These are phyloP conservation scores for Phocoena sinus DNA, from an alignment of 2,113 vertebrate genomes.

Conservation along the genomic window DNA sequence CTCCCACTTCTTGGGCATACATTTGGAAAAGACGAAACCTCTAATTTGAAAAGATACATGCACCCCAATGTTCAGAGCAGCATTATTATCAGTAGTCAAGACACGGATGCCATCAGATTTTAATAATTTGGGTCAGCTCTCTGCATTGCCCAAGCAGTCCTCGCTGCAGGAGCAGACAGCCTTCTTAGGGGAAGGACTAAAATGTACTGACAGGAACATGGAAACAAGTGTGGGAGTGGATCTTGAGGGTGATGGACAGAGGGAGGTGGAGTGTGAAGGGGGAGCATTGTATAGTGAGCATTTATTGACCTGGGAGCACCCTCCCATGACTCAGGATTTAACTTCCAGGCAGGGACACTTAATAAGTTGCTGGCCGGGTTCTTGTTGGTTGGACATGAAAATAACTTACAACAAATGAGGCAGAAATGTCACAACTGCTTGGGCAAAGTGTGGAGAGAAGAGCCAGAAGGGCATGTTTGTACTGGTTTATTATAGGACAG, in stretches of 20 bases:
- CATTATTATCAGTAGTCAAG: neutral
- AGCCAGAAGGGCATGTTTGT: neutral
- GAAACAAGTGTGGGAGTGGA: neutral
- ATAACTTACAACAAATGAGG: neutral
- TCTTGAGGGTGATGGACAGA: neutral
- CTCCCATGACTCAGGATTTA: neutral
- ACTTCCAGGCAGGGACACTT: neutral
- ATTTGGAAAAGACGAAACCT: neutral
- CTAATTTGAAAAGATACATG: neutral
- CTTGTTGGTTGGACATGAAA: neutral
- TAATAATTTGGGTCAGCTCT: neutral
- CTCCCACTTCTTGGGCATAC: neutral
- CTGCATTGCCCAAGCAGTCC: neutral
- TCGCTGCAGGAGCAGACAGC: neutral
- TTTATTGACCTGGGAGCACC: neutral
- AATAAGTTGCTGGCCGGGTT: neutral
- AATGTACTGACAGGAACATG: neutral
- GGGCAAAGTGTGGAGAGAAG: neutral
- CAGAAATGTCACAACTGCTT: neutral
- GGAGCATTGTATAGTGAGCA: neutral
- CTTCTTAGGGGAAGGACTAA: neutral
- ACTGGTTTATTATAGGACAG: neutral
- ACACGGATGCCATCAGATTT: neutral
- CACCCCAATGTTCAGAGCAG: neutral
- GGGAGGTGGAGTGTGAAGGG: neutral